These are phyloP conservation scores for Odontomyia ornata DNA, from an alignment of 2,888 invertebrate genomes.

Conservation along the genomic window DNA sequence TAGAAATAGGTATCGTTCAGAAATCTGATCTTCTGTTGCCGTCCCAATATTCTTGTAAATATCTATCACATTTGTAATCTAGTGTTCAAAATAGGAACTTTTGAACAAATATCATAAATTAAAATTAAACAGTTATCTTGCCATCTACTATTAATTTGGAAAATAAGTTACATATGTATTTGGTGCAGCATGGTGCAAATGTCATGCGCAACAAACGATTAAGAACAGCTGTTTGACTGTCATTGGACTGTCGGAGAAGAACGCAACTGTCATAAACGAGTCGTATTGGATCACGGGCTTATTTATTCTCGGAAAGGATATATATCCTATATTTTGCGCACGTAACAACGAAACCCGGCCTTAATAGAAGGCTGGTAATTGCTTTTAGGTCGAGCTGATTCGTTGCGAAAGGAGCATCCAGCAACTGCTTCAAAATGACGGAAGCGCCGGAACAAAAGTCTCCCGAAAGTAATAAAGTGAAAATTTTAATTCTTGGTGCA, in stretches of 20 bases:
- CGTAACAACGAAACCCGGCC: background rate
- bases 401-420: background rate
- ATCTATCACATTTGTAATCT: no score
- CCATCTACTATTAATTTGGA: no score
- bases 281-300: background rate
- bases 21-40: no score
- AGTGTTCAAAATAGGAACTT: no score
- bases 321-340: background rate
- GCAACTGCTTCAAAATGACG: constrained; percentile 36
- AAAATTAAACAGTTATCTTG: no score
- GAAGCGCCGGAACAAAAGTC: constrained; percentile 30
- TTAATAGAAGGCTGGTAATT: background rate
- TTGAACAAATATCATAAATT: no score
- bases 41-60: no score
- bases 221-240: background rate
- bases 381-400: background rate
- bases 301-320: constrained; percentile 6
- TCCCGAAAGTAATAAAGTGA: constrained; percentile 55
- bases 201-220: background rate
- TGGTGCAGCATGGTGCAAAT: no score
- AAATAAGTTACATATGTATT: no score
- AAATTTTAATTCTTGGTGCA: constrained; percentile 84
- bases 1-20: no score
- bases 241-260: background rate
- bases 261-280: constrained; percentile 4